Percentiles rank a stretch among this genome's conserved stretches.
These are phyloP conservation scores for Dissostichus mawsoni DNA, from an alignment of 2,113 vertebrate genomes.

Conservation along the genomic window DNA sequence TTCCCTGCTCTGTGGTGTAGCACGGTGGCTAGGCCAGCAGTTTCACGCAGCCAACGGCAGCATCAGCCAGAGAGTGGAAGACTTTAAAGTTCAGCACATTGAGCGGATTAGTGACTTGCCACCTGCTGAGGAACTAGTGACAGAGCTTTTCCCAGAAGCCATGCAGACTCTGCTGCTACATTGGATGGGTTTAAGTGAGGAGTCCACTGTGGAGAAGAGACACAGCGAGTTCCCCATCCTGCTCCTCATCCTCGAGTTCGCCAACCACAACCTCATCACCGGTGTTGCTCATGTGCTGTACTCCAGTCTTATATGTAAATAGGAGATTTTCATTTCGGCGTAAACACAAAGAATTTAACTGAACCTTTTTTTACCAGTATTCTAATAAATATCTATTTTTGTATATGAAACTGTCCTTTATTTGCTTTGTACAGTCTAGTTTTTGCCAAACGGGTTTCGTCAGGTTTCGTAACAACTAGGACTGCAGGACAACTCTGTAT, in stretches of 20 bases:
- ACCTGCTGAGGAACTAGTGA: constrained; percentile 83
- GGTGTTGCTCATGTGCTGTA: constrained; percentile 89
- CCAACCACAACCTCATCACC: constrained; percentile 89
- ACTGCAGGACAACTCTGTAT: neutral
- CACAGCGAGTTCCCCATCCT: constrained; percentile 87
- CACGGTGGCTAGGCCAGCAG: constrained; percentile 84
- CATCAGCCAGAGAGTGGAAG: constrained; percentile 85
- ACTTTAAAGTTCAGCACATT: constrained; percentile 86
- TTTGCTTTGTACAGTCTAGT: neutral
- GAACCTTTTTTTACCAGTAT: neutral
- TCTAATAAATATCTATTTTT: constrained; percentile 14
- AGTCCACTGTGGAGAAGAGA: constrained; percentile 79
- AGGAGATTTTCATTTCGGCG: neutral
- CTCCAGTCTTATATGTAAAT: constrained; percentile 87
- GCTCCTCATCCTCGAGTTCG: constrained; percentile 88
- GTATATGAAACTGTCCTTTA: neutral
- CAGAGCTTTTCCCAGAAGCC: constrained; percentile 86
- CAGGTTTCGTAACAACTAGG: neutral
- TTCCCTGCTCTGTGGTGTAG: constrained; percentile 74
- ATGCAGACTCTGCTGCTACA: constrained; percentile 85
- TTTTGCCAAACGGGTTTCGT: neutral
- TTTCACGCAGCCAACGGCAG: constrained; percentile 82
- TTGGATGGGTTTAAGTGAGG: constrained; percentile 88
- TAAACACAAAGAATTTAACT: neutral
- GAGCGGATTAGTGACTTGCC: constrained; percentile 86